Percentiles rank a stretch among this genome's conserved stretches.
phyloP scores from a whole-genome alignment of 2,888 invertebrate genomes.

The Amphipoea oculea region DNA sequence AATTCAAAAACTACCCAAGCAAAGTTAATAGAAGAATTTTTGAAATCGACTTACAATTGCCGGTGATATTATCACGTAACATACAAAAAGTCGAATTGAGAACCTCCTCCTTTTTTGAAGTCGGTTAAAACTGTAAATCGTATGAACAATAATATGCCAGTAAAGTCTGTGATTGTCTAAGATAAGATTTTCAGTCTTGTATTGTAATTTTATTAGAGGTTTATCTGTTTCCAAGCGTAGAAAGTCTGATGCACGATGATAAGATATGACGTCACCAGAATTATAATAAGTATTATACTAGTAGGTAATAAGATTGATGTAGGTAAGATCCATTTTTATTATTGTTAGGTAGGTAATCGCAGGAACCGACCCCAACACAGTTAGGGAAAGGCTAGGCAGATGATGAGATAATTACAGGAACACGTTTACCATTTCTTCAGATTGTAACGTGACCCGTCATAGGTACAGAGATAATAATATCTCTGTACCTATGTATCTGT shows the following conservation, averaged over 20 bases:
- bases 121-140: not conserved
- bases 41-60: no score
- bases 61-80: no score
- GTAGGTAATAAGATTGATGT: constrained; percentile 10
- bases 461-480: constrained; percentile 2
- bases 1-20: no score
- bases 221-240: constrained; percentile 58
- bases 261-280: constrained; percentile 38
- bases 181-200: not conserved
- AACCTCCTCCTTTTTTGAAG: no score
- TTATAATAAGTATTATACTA: constrained; percentile 1
- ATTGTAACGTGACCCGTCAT: not conserved
- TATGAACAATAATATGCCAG: not conserved
- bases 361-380: no score
- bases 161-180: not conserved
- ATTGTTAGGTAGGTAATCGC: constrained; percentile 16
- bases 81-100: no score
- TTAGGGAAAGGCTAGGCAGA: no score
- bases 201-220: constrained; percentile 13
- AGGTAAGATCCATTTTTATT: not conserved
- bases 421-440: constrained; percentile 40
- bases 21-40: no score
- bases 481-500: not conserved
- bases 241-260: constrained; percentile 23
- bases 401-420: not conserved